Base-by-base conservation (phyloP, 2,797 vertebrate species). In the Fundulus diaphanus region DNA sequence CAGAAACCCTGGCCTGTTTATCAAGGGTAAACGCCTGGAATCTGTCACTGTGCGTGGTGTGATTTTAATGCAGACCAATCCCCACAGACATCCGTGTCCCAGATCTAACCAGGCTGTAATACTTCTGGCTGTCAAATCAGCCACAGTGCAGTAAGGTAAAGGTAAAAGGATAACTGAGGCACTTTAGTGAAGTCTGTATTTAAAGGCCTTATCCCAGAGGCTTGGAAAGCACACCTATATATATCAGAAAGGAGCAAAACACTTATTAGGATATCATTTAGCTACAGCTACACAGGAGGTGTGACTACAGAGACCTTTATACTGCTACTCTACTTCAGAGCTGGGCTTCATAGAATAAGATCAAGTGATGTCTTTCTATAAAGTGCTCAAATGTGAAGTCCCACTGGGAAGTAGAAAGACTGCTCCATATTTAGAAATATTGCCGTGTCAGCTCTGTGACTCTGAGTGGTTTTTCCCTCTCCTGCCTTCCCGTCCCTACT, bases 351-450 rank as follows among this genome's bases (percentile, higher is more conserved):
- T 56, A 57, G 35, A 71, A 71, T 35, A 63, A 48, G 44, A 70
- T 48, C 74, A 31, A 40, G 44, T 13, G 48, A 59, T 29, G 31
- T 20, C 3, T 65, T 63, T 51, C 22, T 49, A 16, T 16, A 9
- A 56, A 57, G 57, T 20, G 57, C 70, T 57, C 52, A 57, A 42
- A 29, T 37, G 46, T 80, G 63, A 68, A 37, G 33, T 74, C 71
- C 61, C 48, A 3, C 56, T 57, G 48, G 69, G 16, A 54, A 42
- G 51, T 37, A 42, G 40, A 66, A 11, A 18, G 67, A 22, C 57
- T 2, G 13, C 15, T 9, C 7, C 16, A n/a, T 73, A 70, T 75
- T 72, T 71, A 73, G 18, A 82, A 56, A 63, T 73, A 52, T 73
- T 65, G 27, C 37, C 11, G 5, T 51, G 44, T 40, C 56, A 18